A percentile compares a stretch with the other conserved stretches of the same genome.
Conservation (phyloP, 2,113 vertebrate genomes). For the Syrrhaptes paradoxus region DNA sequence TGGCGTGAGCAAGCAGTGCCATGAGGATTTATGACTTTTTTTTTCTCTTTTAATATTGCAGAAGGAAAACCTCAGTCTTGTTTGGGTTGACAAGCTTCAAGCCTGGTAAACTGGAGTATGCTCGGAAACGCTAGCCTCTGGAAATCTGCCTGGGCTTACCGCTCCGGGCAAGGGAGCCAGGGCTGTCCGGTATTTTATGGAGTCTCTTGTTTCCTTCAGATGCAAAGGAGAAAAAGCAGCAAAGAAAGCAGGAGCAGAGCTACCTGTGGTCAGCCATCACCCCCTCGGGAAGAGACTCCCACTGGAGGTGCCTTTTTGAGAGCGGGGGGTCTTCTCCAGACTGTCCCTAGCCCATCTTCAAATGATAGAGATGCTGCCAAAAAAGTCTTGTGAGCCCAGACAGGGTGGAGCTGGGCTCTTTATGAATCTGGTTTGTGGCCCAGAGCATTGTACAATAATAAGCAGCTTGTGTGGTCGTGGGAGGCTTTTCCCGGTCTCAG, state of each 20-base stretch:
- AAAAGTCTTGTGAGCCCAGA: slow-evolving; percentile 36
- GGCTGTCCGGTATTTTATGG: background rate
- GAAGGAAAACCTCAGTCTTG: slow-evolving; percentile 38
- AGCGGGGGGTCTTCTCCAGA: background rate
- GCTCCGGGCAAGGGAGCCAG: background rate
- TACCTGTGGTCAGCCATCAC: background rate
- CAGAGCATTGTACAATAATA: slow-evolving; percentile 41
- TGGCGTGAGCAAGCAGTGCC: slow-evolving; percentile 47
- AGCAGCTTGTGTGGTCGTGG: slow-evolving; percentile 48
- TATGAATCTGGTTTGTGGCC: slow-evolving; percentile 53
- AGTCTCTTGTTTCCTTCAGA: background rate
- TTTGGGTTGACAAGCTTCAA: slow-evolving; percentile 51
- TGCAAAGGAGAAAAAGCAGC: background rate
- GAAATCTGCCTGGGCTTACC: background rate
- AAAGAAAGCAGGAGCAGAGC: background rate
- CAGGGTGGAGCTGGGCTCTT: slow-evolving; percentile 46
- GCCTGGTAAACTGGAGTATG: background rate
- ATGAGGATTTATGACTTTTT: slow-evolving; percentile 47
- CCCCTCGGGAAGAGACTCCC: background rate
- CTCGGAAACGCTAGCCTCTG: slow-evolving; percentile 6
- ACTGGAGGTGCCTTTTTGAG: background rate
- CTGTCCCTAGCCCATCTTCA: background rate
- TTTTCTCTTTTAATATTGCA: slow-evolving; percentile 43
- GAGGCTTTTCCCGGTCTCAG: slow-evolving; percentile 12
- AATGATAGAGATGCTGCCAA: background rate